Evolutionary conservation across 2,113 vertebrate species (phyloP).

Genomic region (Pomatostomus ruficeps): DNA sequence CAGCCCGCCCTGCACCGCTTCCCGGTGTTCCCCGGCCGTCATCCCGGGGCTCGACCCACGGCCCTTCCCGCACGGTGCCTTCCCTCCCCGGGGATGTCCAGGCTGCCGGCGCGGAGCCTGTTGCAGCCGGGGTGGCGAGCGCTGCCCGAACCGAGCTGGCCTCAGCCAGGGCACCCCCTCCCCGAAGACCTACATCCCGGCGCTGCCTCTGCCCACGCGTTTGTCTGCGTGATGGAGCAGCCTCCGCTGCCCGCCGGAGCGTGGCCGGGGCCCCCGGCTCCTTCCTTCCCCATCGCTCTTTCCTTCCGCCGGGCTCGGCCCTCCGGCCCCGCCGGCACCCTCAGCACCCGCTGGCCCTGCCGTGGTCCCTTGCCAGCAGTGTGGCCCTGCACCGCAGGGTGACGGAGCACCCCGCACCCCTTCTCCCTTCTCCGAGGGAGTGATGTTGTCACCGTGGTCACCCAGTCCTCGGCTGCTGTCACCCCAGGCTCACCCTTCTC

Average conservation of each 20-base stretch:
- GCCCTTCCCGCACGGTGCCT: neutral
- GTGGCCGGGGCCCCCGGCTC: neutral
- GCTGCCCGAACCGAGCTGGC: neutral
- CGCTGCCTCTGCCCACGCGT: neutral
- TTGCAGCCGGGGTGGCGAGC: neutral
- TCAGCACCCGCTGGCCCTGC: neutral
- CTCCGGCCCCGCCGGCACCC: neutral
- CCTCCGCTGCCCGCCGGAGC: neutral
- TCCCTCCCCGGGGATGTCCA: neutral
- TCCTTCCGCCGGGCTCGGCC: neutral
- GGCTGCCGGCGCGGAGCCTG: neutral
- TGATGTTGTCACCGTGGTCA: neutral
- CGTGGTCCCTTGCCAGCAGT: neutral
- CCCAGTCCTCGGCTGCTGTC: neutral
- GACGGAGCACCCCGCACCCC: rapidly evolving
- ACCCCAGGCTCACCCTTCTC: neutral
- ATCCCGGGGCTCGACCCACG: neutral
- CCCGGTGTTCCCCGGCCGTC: neutral
- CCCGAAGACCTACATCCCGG: neutral
- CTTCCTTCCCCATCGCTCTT: neutral
- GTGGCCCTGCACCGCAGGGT: neutral
- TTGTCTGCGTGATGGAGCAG: neutral
- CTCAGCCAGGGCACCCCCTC: neutral
- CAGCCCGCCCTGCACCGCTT: neutral
- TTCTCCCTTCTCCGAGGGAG: neutral